Conservation (phyloP, 2,888 invertebrate species). For the Zaprionus lineosus region DNA sequence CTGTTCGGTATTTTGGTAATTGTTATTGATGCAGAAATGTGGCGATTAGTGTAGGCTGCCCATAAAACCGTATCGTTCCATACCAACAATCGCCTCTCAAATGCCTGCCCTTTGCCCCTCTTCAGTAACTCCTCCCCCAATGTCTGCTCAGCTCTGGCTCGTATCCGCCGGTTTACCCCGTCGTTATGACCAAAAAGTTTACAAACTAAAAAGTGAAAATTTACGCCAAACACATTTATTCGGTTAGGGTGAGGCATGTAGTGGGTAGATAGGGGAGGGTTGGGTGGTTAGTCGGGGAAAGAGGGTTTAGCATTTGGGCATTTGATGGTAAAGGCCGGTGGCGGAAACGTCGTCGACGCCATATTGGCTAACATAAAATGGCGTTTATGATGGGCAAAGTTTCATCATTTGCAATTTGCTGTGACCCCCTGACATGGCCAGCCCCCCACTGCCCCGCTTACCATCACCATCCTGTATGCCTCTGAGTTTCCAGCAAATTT, state of each 20-base stretch:
- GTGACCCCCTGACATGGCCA: conserved; percentile 40
- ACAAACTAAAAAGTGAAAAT: conserved; percentile 66
- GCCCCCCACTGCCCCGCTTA: conserved; percentile 7
- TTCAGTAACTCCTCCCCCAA: background rate
- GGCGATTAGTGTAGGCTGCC: conserved; percentile 55
- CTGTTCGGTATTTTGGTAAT: conserved; percentile 42
- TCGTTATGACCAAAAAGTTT: conserved; percentile 30
- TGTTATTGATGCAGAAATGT: conserved; percentile 69
- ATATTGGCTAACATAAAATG: conserved; percentile 72
- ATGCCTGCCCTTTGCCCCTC: background rate
- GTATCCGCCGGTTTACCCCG: too few relatives aligned
- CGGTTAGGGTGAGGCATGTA: conserved; percentile 3
- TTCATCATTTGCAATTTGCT: conserved; percentile 70
- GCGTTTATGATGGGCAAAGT: conserved; percentile 73
- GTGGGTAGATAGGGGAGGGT: conserved; percentile 5
- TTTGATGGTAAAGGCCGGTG: background rate
- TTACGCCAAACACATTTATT: conserved; percentile 45
- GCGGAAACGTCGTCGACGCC: conserved; percentile 46
- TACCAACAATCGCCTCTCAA: background rate
- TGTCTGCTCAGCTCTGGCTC: too few relatives aligned
- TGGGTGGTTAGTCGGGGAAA: background rate
- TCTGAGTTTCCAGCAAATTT: conserved; percentile 63
- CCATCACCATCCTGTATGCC: too few relatives aligned
- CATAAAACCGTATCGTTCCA: conserved; percentile 17
- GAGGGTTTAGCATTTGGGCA: too few relatives aligned